Evolutionary conservation across 2,113 vertebrate species (phyloP).

Genomic region (Solenodon paradoxus): DNA sequence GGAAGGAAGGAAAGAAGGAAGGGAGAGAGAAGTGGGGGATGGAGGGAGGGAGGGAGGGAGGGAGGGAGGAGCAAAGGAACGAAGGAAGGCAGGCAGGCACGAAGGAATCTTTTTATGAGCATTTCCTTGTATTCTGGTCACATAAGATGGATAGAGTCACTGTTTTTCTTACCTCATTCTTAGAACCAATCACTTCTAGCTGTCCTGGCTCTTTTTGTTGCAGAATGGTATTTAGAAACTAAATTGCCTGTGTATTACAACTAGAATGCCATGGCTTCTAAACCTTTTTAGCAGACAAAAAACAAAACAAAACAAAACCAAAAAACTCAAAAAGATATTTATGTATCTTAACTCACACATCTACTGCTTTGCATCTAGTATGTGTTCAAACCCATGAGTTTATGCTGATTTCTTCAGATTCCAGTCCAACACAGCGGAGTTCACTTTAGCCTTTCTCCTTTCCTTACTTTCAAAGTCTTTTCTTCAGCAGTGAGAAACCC

Average conservation of each 20-base stretch:
- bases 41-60: too few species aligned
- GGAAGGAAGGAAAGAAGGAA: too few species aligned
- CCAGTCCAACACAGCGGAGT: neutral
- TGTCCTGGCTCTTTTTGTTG: neutral
- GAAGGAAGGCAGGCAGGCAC: too few species aligned
- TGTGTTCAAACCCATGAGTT: neutral
- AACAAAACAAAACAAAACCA: too few species aligned
- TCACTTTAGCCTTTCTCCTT: neutral
- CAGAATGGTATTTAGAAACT: neutral
- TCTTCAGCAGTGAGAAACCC: neutral
- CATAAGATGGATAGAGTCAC: neutral
- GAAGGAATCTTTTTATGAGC: neutral
- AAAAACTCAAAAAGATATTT: neutral
- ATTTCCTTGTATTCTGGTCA: neutral
- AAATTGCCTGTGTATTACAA: neutral
- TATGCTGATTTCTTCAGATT: neutral
- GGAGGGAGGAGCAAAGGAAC: too few species aligned
- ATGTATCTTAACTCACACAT: neutral
- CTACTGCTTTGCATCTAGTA: neutral
- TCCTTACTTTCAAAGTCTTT: neutral
- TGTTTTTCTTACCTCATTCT: neutral
- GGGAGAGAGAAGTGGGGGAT: too few species aligned
- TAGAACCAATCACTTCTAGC: neutral
- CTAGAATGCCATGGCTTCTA: neutral
- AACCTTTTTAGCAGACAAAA: neutral